A percentile compares a stretch with the other conserved stretches of the same genome.
phyloP scores from a whole-genome alignment of 2,797 vertebrate genomes.

The Sciaenops ocellatus region DNA sequence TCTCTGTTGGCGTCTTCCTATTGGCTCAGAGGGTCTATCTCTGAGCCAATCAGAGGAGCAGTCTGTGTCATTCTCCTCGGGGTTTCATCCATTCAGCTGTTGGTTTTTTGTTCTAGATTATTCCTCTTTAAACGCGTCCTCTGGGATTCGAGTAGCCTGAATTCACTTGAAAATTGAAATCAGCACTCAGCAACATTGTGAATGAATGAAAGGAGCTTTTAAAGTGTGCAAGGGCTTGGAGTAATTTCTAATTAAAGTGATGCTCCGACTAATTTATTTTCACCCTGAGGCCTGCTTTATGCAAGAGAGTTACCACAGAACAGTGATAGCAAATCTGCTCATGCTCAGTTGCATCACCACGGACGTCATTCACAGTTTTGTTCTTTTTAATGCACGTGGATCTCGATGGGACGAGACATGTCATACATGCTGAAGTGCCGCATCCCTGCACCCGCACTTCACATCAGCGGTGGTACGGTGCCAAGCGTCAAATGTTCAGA shows the following conservation, averaged over 20 bases:
- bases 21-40: slow-evolving; percentile 33
- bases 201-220: slow-evolving; percentile 63
- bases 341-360: slow-evolving; percentile 29
- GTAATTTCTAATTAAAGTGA: slow-evolving; percentile 75
- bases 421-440: slow-evolving; percentile 17
- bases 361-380: slow-evolving; percentile 32
- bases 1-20: slow-evolving; percentile 32
- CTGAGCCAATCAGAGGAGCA: slow-evolving; percentile 52
- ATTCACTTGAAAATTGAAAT: slow-evolving; percentile 60
- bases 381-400: slow-evolving; percentile 5
- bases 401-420: slow-evolving; percentile 3
- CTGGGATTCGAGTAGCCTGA: slow-evolving; percentile 43
- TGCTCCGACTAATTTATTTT: slow-evolving; percentile 66
- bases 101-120: slow-evolving; percentile 52
- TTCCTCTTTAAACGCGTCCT: slow-evolving; percentile 57
- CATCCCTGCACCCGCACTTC: slow-evolving; percentile 25
- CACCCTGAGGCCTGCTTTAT: slow-evolving; percentile 53
- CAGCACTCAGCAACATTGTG: slow-evolving; percentile 39
- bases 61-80: slow-evolving; percentile 34
- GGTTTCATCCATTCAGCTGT: slow-evolving; percentile 48
- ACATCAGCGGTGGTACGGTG: slow-evolving; percentile 6
- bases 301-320: slow-evolving; percentile 26
- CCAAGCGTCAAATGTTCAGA: slow-evolving; percentile 39
- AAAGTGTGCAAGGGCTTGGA: slow-evolving; percentile 50
- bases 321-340: slow-evolving; percentile 38